Base-by-base conservation (phyloP, 2,797 vertebrate species). In the Hemibagrus guttatus region DNA sequence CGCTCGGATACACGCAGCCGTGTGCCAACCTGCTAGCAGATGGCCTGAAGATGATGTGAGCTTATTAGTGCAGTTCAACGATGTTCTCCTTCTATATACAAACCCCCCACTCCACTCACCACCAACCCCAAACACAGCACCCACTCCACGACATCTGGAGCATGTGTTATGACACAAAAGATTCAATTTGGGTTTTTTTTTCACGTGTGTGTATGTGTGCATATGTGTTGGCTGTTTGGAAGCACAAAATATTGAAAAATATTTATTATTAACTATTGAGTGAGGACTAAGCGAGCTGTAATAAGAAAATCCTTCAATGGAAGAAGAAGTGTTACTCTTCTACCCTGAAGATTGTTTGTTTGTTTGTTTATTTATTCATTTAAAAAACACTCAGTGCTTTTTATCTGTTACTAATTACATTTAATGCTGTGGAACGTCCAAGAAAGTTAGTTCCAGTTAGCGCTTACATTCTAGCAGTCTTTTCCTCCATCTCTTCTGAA, bases 1-100 rank as follows among this genome's bases (percentile, higher is more conserved):
- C 28, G 49, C 81, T 74, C 89, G 66, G 87, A 88, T 86, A 83
- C 87, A 83, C 81, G 84, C 39, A 71, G 74, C 72, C 28, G 7
- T 35, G 90, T 88, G 88, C 87, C 87, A 89, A 88, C 87, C 86
- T 86, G 79, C 88, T 84, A 91, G 84, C 90, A 89, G 90, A 91
- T 91, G 90, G 88, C 82, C 83, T 66, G 66, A 69, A 86, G 71
- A 87, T 88, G 90, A 90, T 87, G 86, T 68, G 79, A 87, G 78
- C 72, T 87, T 86, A 84, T 81, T 88, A 88, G 87, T 88, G 86
- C 84, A 89, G 85, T 86, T 88, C 82, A 81, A 79, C 81, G 49
- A 88, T 83, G 86, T 86, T 86, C 82, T 69, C 74, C 49, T 78
- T 83, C n/a, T 6, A 49, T 49, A 49, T 49, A 49, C 46, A 49